Conservation (phyloP, 1,140 invertebrate species). For the Drosophila pectinifera region DNA sequence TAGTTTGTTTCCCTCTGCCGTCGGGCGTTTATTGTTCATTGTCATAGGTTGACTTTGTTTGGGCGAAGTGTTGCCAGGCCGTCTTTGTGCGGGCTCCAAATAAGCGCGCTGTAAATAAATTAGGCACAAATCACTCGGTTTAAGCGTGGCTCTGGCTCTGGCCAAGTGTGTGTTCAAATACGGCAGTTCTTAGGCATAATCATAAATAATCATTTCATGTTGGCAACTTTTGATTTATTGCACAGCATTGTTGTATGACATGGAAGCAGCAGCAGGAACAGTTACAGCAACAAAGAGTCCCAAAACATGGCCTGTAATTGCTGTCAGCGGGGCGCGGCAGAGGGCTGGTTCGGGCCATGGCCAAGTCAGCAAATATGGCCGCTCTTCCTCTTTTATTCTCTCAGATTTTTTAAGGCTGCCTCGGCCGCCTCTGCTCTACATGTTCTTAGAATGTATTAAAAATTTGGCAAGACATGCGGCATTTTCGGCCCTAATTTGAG, state of each 20-base stretch:
- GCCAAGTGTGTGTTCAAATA: conserved; percentile 8
- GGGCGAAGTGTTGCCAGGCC: conserved; percentile 21
- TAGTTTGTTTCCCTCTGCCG: conserved; percentile 28
- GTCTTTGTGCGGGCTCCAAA: conserved; percentile 13
- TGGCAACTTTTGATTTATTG: conserved; percentile 72
- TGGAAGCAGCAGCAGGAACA: conserved; percentile 45
- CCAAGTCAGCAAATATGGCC: conserved; percentile 24
- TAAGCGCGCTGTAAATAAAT: conserved; percentile 31
- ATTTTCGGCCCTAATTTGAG: conserved; percentile 68
- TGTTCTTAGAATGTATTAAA: conserved; percentile 33
- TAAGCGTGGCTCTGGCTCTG: conserved; percentile 12
- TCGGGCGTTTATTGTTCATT: conserved; percentile 42
- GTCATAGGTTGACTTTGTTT: conserved; percentile 35
- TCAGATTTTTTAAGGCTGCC: conserved; percentile 23
- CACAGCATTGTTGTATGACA: conserved; percentile 62
- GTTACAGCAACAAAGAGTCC: conserved; percentile 28
- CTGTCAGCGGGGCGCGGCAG: conserved; percentile 18
- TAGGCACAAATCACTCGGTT: conserved; percentile 35
- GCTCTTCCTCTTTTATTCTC: conserved; percentile 25
- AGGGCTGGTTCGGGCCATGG: conserved; percentile 27
- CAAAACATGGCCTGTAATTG: conserved; percentile 52
- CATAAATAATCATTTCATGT: conserved; percentile 60
- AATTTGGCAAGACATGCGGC: conserved; percentile 65
- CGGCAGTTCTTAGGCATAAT: conserved; percentile 22
- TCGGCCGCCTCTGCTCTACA: conserved; percentile 11